Evolutionary conservation across 1,140 invertebrate genomes (phyloP).

Genomic region (Heliconius eleuchia): DNA sequence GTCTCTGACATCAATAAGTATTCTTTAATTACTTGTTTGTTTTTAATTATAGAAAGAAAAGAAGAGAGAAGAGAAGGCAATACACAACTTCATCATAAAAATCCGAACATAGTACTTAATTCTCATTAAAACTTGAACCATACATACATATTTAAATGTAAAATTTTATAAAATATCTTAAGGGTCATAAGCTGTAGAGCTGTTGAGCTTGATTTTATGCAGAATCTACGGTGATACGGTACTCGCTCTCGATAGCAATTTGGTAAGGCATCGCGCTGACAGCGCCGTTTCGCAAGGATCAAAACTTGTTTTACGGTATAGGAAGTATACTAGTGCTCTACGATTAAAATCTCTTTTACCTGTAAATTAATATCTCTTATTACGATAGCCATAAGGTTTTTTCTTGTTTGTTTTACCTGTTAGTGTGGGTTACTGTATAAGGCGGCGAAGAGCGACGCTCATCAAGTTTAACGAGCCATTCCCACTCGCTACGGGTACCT

Average conservation of each 20-base stretch:
- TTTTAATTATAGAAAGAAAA: neutral
- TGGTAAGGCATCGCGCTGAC: slow-evolving; percentile 36
- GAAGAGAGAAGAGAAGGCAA: neutral
- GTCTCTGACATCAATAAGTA: slow-evolving; percentile 45
- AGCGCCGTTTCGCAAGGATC: slow-evolving; percentile 39
- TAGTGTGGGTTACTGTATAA: slow-evolving; percentile 29
- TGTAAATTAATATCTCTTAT: slow-evolving; percentile 26
- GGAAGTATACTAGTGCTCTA: slow-evolving; percentile 37
- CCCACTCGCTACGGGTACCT: slow-evolving; percentile 49
- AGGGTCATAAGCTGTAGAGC: slow-evolving; percentile 8
- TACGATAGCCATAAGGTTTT: slow-evolving; percentile 21
- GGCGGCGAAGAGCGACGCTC: slow-evolving; percentile 58
- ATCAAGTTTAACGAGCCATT: slow-evolving; percentile 80
- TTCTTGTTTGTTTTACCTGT: slow-evolving; percentile 16
- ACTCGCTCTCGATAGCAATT: slow-evolving; percentile 36
- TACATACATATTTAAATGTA: neutral
- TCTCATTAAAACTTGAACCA: neutral
- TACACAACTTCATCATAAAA: neutral
- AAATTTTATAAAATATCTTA: slow-evolving; percentile 17
- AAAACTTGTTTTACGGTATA: slow-evolving; percentile 52
- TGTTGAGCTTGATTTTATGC: slow-evolving; percentile 12
- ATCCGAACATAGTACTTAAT: neutral
- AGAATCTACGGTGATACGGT: slow-evolving; percentile 21
- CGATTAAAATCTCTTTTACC: slow-evolving; percentile 19
- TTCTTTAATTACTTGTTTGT: neutral